Percentiles rank a stretch among this genome's conserved stretches.
Evolutionary conservation across 2,888 invertebrate species (phyloP).

Genomic region (Oxyteleia sp.): DNA sequence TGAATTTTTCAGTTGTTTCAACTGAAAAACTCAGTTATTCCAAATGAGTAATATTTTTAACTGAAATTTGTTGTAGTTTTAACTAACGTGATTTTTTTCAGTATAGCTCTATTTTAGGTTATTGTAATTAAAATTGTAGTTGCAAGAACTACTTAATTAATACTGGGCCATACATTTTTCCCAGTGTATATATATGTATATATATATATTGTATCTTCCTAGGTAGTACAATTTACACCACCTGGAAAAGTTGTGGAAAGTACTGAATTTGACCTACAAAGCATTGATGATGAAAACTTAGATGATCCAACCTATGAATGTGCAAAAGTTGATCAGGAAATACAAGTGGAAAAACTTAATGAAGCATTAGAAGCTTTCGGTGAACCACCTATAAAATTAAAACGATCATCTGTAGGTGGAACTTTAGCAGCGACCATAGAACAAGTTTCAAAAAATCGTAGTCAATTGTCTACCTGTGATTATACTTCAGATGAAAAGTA

Average conservation of each 20-base stretch:
- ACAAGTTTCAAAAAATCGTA: not conserved
- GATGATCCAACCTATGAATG: not conserved
- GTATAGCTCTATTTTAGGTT: no score
- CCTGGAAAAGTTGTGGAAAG: not conserved
- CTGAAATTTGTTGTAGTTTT: no score
- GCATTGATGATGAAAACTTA: not conserved
- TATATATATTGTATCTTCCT: not conserved
- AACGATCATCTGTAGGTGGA: not conserved
- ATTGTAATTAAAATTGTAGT: no score
- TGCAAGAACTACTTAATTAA: not conserved
- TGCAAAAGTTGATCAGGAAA: not conserved
- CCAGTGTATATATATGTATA: no score
- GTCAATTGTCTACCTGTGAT: not conserved
- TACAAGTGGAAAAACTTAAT: not conserved
- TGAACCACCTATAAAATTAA: conserved; percentile 15
- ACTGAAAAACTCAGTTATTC: no score
- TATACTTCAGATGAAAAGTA: not conserved
- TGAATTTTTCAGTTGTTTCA: no score
- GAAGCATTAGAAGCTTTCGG: conserved; percentile 19
- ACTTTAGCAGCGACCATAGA: not conserved
- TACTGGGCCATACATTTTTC: no score
- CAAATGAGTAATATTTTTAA: no score
- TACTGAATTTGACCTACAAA: not conserved
- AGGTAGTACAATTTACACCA: not conserved
- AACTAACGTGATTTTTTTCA: no score